These are phyloP conservation scores for Varecia variegata DNA, from an alignment of 2,797 vertebrate genomes.

Conservation along the genomic window DNA sequence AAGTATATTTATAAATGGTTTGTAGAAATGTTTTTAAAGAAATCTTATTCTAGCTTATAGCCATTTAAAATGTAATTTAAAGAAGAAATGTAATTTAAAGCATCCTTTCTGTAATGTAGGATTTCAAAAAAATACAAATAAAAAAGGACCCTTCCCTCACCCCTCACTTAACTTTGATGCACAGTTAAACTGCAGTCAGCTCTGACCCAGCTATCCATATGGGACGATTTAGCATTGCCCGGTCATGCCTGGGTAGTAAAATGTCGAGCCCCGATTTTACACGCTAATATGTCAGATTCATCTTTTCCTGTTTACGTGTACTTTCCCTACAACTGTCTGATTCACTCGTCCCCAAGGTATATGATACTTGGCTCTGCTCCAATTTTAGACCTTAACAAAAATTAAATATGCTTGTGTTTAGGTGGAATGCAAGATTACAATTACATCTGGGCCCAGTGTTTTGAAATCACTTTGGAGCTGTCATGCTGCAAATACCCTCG, in stretches of 20 bases:
- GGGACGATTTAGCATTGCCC: background rate
- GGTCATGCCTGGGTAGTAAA: background rate
- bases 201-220: background rate
- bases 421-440: slow-evolving; percentile 99
- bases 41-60: background rate
- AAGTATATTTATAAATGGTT: background rate
- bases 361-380: slow-evolving; percentile 22
- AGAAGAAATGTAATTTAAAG: background rate
- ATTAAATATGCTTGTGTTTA: slow-evolving; percentile 77
- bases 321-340: background rate
- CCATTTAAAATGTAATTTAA: slow-evolving; percentile 11
- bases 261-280: background rate
- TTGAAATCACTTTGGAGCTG: slow-evolving; percentile 94
- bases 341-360: background rate
- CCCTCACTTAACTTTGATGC: background rate
- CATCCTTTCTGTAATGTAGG: background rate
- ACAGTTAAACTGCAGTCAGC: background rate
- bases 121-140: background rate
- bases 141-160: background rate
- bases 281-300: background rate
- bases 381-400: slow-evolving; percentile 33
- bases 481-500: slow-evolving; percentile 96
- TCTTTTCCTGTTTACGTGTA: background rate
- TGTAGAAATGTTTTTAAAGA: background rate
- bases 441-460: slow-evolving; percentile 94